These are phyloP conservation scores for Parnassius apollo DNA, from an alignment of 2,888 invertebrate genomes.

Conservation along the genomic window DNA sequence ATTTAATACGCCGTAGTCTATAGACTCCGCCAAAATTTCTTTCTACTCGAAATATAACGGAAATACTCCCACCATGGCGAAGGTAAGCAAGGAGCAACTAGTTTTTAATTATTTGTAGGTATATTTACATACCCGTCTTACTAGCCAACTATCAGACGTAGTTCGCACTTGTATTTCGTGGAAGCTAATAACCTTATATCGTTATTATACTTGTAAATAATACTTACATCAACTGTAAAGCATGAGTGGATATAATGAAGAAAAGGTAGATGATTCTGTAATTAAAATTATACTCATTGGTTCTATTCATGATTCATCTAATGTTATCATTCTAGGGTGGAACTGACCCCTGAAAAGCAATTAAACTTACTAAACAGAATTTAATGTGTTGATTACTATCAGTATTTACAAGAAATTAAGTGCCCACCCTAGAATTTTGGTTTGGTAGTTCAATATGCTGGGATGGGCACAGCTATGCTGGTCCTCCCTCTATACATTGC, in stretches of 20 bases:
- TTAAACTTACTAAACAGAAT: no score
- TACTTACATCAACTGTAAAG: not conserved
- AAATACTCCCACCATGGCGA: constrained; percentile 85
- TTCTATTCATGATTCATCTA: no score
- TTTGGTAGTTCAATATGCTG: no score
- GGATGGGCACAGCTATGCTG: no score
- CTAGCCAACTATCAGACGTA: constrained; percentile 33
- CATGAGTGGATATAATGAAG: constrained; percentile 12
- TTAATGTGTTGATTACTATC: no score
- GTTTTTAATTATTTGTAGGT: constrained; percentile 5
- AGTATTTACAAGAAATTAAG: no score
- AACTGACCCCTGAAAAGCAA: no score
- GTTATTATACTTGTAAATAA: constrained; percentile 1
- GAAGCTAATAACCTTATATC: not conserved
- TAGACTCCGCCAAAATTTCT: constrained; percentile 81
- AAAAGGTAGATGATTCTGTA: constrained; percentile 18
- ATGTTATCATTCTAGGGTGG: no score
- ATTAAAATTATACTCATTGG: not conserved
- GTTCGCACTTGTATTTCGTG: constrained; percentile 1
- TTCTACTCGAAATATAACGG: constrained; percentile 85
- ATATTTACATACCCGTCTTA: constrained; percentile 49
- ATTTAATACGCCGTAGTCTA: constrained; percentile 28
- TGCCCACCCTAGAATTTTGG: no score
- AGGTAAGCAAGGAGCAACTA: constrained; percentile 69
- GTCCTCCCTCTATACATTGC: no score